Evolutionary conservation across 2,888 invertebrate species (phyloP).

Genomic region (Perizoma affinitatum): DNA sequence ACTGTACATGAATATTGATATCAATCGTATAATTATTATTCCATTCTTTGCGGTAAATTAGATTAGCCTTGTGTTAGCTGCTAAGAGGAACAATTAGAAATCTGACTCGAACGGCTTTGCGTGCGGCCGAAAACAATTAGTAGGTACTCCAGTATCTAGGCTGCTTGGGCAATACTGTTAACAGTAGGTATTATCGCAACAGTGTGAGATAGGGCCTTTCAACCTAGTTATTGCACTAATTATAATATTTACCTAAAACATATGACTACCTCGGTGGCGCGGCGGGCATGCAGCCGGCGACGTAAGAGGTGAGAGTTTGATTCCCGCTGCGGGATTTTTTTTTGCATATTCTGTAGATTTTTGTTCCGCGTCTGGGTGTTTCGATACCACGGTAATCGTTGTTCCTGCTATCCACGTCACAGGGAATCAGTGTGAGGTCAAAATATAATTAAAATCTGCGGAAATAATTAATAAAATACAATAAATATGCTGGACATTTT

Average conservation of each 20-base stretch:
- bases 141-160: constrained; percentile 52
- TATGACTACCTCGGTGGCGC: too few relatives aligned
- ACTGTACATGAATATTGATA: constrained; percentile 42
- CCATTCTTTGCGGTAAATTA: constrained; percentile 57
- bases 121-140: constrained; percentile 75
- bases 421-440: not conserved
- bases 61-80: constrained; percentile 55
- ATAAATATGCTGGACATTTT: too few relatives aligned
- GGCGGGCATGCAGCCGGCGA: too few relatives aligned
- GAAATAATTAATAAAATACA: too few relatives aligned
- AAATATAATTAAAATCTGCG: not conserved
- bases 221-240: constrained; percentile 4
- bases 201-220: constrained; percentile 38
- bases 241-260: not conserved
- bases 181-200: constrained; percentile 54
- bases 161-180: constrained; percentile 61
- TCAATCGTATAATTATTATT: constrained; percentile 47
- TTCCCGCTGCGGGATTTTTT: too few relatives aligned
- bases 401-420: not conserved
- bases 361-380: too few relatives aligned
- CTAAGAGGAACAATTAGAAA: constrained; percentile 75
- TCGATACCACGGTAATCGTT: too few relatives aligned
- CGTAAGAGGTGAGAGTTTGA: too few relatives aligned
- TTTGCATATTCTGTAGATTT: too few relatives aligned
- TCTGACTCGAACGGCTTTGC: constrained; percentile 65